A percentile compares a stretch with the other conserved stretches of the same genome.
Evolutionary conservation across 2,113 vertebrate species (phyloP).

Genomic region (Ctenomys sociabilis): DNA sequence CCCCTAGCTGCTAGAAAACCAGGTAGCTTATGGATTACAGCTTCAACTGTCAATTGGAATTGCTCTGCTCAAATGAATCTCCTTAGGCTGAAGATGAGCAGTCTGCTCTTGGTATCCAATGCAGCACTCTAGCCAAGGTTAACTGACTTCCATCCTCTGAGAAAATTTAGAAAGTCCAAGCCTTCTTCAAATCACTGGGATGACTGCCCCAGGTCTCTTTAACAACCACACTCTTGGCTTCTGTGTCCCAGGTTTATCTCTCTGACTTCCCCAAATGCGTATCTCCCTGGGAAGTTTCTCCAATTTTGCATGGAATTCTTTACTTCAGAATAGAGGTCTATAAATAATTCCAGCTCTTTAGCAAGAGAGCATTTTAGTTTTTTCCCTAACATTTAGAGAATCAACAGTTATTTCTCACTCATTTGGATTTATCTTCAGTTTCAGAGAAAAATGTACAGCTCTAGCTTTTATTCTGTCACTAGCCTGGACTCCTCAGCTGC

Average conservation of each 20-base stretch:
- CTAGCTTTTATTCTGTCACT: not conserved
- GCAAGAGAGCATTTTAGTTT: not conserved
- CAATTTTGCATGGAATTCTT: not conserved
- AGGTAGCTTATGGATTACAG: not conserved
- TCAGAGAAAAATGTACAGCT: not conserved
- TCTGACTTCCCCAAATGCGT: not conserved
- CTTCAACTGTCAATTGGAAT: not conserved
- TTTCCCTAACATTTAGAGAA: not conserved
- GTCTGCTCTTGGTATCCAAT: not conserved
- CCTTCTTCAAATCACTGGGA: accelerated
- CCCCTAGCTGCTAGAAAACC: not conserved
- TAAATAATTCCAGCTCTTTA: not conserved
- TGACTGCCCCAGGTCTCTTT: accelerated
- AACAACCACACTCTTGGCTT: not conserved
- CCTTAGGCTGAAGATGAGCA: not conserved
- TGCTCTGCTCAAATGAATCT: not conserved
- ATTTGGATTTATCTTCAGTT: not conserved
- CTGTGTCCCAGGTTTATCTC: accelerated
- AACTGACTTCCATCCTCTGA: not conserved
- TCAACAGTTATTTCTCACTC: not conserved
- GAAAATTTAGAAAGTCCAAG: not conserved
- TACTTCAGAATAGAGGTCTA: not conserved
- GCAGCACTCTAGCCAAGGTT: not conserved
- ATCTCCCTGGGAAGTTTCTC: not conserved
- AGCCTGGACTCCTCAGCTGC: not conserved